phyloP scores from a whole-genome alignment of 1,140 invertebrate genomes.

The Eueides isabella region DNA sequence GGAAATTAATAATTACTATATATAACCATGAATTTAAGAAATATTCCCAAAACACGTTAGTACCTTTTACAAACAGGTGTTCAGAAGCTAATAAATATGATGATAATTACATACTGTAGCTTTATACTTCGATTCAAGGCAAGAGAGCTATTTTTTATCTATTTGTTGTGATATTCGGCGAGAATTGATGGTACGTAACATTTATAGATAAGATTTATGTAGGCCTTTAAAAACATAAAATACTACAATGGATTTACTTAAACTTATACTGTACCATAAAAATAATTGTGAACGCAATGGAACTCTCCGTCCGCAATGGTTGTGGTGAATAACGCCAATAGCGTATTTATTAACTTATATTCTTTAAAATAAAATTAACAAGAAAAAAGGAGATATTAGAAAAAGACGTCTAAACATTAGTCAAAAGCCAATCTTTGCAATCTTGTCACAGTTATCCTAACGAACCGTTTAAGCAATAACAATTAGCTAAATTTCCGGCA shows the following conservation, averaged over 20 bases:
- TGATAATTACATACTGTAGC: slow-evolving; percentile 40
- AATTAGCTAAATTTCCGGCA: slow-evolving; percentile 1
- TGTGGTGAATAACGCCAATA: no score
- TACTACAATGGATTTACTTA: no score
- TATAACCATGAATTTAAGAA: slow-evolving; percentile 20
- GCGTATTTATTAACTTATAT: no score
- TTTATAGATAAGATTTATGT: neutral
- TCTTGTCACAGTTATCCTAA: slow-evolving; percentile 3
- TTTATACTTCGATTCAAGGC: slow-evolving; percentile 31
- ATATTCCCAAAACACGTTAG: slow-evolving; percentile 20
- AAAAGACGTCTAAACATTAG: no score
- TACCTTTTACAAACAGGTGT: slow-evolving; percentile 37
- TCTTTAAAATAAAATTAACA: no score
- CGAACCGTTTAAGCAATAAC: slow-evolving; percentile 9
- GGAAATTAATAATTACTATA: slow-evolving; percentile 42
- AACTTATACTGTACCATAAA: no score
- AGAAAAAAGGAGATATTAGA: no score
- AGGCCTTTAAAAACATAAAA: no score
- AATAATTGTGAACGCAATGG: no score
- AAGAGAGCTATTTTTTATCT: slow-evolving; percentile 1
- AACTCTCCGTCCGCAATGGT: no score
- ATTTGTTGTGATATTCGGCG: neutral
- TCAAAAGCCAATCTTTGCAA: neutral
- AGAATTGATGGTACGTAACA: neutral
- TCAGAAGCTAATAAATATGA: slow-evolving; percentile 45